phyloP scores from a whole-genome alignment of 2,797 vertebrate species.

The Anabas testudineus region DNA sequence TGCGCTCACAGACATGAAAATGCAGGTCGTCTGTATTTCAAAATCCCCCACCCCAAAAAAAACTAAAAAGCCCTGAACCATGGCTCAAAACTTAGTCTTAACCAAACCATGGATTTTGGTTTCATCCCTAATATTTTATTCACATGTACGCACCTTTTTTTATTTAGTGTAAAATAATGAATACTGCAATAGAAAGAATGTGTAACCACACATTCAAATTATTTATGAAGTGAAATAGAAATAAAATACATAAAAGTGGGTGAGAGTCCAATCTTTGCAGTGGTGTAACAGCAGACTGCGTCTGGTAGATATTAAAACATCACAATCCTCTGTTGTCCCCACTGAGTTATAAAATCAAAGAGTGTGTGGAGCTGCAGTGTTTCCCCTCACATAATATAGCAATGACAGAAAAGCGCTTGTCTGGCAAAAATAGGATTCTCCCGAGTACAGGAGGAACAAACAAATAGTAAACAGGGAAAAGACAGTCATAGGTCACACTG shows the following conservation, averaged over 20 bases:
- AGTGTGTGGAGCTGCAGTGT: constrained; percentile 15
- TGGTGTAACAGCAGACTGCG: not conserved
- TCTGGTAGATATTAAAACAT: constrained; percentile 1
- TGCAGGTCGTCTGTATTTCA: too few species aligned
- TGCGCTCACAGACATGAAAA: too few species aligned
- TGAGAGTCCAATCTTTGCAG: not conserved
- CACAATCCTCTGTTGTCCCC: constrained; percentile 20
- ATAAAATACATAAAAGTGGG: constrained; percentile 11
- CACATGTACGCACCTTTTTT: too few species aligned
- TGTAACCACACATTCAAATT: too few species aligned
- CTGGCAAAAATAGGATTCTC: constrained; percentile 59
- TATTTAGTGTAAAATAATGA: too few species aligned
- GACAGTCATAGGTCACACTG: constrained; percentile 45
- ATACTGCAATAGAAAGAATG: too few species aligned
- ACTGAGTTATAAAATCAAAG: constrained; percentile 30
- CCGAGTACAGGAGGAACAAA: constrained; percentile 49
- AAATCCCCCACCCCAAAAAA: too few species aligned
- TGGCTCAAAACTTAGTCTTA: too few species aligned
- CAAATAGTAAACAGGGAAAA: constrained; percentile 45
- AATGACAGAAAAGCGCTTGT: constrained; percentile 64
- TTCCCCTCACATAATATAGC: constrained; percentile 58
- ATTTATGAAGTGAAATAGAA: not conserved
- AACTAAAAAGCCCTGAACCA: too few species aligned
- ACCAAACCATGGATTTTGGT: too few species aligned
- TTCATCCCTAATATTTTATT: too few species aligned